Percentiles rank a stretch among this genome's conserved stretches.
phyloP scores from a whole-genome alignment of 2,797 vertebrate species.

The Eurystomus glaucurus region DNA sequence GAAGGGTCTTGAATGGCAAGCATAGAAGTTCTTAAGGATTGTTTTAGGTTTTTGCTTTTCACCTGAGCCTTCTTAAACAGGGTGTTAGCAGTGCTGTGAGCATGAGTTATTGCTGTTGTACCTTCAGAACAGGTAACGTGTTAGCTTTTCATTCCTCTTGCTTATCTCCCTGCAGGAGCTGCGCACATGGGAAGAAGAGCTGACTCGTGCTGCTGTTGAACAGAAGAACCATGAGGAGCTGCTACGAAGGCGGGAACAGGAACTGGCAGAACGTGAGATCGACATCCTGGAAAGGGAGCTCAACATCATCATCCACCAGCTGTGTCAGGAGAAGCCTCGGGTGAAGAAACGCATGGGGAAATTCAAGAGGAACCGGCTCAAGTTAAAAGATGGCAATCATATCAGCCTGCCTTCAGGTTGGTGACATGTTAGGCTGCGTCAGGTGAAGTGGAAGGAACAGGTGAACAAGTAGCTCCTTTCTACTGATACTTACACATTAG shows the following conservation, averaged over 20 bases:
- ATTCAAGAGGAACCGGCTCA: constrained; percentile 93
- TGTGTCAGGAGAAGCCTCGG: constrained; percentile 95
- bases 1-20: not conserved
- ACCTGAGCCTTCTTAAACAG: not conserved
- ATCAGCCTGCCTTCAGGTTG: constrained; percentile 96
- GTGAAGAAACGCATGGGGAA: constrained; percentile 96
- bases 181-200: constrained; percentile 96
- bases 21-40: not conserved
- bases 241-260: constrained; percentile 92
- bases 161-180: constrained; percentile 86
- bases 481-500: not conserved
- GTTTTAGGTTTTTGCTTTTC: not conserved
- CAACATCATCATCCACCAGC: constrained; percentile 98
- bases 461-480: not conserved
- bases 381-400: constrained; percentile 94
- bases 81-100: not conserved
- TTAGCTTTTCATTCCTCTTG: not conserved
- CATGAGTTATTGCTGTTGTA: not conserved
- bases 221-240: constrained; percentile 97
- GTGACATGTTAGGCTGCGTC: constrained; percentile 3
- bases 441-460: not conserved
- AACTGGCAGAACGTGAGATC: constrained; percentile 95
- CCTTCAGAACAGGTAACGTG: not conserved
- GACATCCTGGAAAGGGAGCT: constrained; percentile 96
- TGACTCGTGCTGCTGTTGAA: constrained; percentile 93